Evolutionary conservation across 2,888 invertebrate genomes (phyloP).

Genomic region (Drosophila sordidapex): DNA sequence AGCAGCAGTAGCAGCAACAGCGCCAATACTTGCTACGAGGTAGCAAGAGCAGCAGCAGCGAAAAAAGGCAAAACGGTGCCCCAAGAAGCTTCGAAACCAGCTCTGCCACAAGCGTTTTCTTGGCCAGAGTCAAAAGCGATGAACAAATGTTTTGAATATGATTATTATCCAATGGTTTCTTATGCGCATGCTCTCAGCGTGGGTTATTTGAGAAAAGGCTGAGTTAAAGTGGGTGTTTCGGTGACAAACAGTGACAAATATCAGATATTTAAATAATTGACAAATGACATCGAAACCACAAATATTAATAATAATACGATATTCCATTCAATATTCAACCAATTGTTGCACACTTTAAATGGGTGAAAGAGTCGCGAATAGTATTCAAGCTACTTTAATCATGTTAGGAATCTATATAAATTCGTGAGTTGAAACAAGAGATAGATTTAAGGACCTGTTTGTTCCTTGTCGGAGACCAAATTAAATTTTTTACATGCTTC

Average conservation of each 20-base stretch:
- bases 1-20: constrained; percentile 11
- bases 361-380: background rate
- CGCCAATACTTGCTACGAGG: constrained; percentile 26
- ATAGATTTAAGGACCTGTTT: background rate
- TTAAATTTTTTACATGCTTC: too few relatives aligned
- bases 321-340: background rate
- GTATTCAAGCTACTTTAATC: background rate
- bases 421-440: background rate
- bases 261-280: background rate
- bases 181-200: constrained; percentile 22
- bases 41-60: constrained; percentile 4
- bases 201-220: constrained; percentile 31
- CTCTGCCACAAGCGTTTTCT: constrained; percentile 41
- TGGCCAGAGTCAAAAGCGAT: constrained; percentile 24
- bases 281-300: background rate
- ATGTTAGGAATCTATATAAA: background rate
- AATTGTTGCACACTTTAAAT: background rate
- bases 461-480: background rate
- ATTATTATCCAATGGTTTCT: constrained; percentile 64
- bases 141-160: constrained; percentile 51
- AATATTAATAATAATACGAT: background rate
- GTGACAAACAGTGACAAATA: background rate
- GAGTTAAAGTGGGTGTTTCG: background rate
- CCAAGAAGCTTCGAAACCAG: constrained; percentile 44
- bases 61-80: constrained; percentile 20